These are phyloP conservation scores for Stomatorhinus walkeri DNA, from an alignment of 2,797 vertebrate genomes.

Conservation along the genomic window DNA sequence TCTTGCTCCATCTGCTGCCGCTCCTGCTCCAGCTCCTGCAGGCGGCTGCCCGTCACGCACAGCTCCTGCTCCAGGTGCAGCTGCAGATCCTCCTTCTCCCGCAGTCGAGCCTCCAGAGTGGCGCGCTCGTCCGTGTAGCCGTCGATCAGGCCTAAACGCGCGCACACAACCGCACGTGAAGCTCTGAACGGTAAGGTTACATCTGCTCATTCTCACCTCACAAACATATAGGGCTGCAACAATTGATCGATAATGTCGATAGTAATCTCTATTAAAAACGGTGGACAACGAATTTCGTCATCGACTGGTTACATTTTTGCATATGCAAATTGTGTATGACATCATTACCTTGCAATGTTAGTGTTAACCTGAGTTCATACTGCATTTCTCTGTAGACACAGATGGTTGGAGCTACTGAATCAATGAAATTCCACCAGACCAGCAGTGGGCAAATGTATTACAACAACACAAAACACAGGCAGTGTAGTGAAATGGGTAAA, in stretches of 20 bases:
- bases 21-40: conserved; percentile 86
- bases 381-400: not conserved
- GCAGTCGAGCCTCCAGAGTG: conserved; percentile 76
- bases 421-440: not conserved
- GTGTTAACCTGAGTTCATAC: not conserved
- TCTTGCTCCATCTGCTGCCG: conserved; percentile 76
- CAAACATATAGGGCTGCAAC: not conserved
- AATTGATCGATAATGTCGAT: not conserved
- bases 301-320: not conserved
- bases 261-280: not conserved
- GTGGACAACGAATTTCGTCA: not conserved
- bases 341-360: not conserved
- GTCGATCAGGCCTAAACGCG: conserved; percentile 78
- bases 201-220: not conserved
- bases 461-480: not conserved
- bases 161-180: not conserved
- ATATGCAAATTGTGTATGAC: not conserved
- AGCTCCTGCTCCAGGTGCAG: conserved; percentile 82
- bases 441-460: not conserved
- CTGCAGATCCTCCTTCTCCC: conserved; percentile 76
- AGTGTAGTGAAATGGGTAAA: not conserved
- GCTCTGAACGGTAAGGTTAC: not conserved
- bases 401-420: not conserved
- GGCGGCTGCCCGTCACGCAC: conserved; percentile 72
- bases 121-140: conserved; percentile 84